Evolutionary conservation across 53 echinoderm and acorn worm genomes (phyloP), one percentile per base, ranked within the genome.

Genomic region (Hippasteria phrygiana): DNA sequence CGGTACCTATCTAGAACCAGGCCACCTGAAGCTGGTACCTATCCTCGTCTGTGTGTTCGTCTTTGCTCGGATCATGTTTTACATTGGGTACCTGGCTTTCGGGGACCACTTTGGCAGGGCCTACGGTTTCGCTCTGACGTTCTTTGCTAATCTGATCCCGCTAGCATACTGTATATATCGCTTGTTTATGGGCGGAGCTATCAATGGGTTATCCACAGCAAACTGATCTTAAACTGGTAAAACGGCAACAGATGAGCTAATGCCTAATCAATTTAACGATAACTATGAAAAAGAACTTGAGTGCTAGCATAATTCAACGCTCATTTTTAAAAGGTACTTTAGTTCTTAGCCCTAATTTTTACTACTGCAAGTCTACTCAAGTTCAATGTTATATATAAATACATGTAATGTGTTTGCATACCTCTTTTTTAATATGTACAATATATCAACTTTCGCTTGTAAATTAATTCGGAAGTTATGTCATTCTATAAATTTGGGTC

Each of bases 41-140:
- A 77, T 91, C 24, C 27, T 88, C 36, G 73, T 93, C 59, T 78
- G 81, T 55, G 38, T 91, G 38, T 93, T 93, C 35, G 76, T 88
- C 7, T 2, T 84, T 14, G 93, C 88, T 13, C 83, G 91, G 36
- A 26, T 83, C 11, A 36, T 85, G 8, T 93, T 81, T 59, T 76
- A 43, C 56, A 47, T 91, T 20, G 91, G 93, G 42, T 93, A 93
- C 43, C 62, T 80, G 63, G 5, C 35, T 29, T 28, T 17, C 5
- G 80, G 80, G 2, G 80, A 80, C 80, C 77, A 77, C 4, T 66
- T 88, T 31, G 12, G 48, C 29, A 75, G 93, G 7, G 43, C 51
- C 2, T 91, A 75, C 36, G 93, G 93, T 27, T 93, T 91, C 75
- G 45, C 77, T 1, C 28, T 91, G 22, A 88, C 91, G 1, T 62